Evolutionary conservation across 2,797 vertebrate species (phyloP), one percentile per base, ranked within the genome.

Genomic region (Paedocypris micromegethes): DNA sequence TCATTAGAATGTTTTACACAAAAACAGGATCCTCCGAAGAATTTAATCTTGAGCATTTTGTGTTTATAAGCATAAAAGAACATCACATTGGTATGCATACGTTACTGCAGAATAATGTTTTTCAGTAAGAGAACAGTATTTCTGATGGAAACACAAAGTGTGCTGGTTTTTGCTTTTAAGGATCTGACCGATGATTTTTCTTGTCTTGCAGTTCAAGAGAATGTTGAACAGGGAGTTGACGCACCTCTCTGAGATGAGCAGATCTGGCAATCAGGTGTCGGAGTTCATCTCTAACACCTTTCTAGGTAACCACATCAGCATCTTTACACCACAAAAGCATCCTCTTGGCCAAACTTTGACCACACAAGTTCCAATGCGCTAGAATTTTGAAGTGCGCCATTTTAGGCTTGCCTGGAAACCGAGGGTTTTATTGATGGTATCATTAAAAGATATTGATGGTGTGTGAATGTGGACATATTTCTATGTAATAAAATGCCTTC

Each of bases 241-340:
- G 65, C 97, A 98, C 87, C 93, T 99, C 79, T 99, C 97, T 5
- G 97, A 99, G 90, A 98, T 98, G 95, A 99, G 97, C 89, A 92
- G 97, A 68, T 99, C 97, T 37, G 97, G 97, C 77, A 99, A 99
- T 83, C 96, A 98, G 83, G 97, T 99, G 85, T 99, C 97, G 44
- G 96, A 98, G 85, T 99, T 94, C 88, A 99, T 98, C 89, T 99
- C 97, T 81, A 98, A 96, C 90, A 99, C 97, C 75, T 98, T 99
- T 86, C 86, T 99, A 80, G 97, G 96, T 99, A 95, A 95, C 82
- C 73, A 62, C n/a, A 48, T 23, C 23, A 23, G 49, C 4, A 6
- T 8, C 43, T 50, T 51, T 23, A 58, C 40, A 9, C 58, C 44
- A 53, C 9, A 54, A 44, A 49, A 44, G 53, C 23, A 53, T 3